Evolutionary conservation across 2,888 invertebrate species (phyloP).

Genomic region (Abscondita cerata): DNA sequence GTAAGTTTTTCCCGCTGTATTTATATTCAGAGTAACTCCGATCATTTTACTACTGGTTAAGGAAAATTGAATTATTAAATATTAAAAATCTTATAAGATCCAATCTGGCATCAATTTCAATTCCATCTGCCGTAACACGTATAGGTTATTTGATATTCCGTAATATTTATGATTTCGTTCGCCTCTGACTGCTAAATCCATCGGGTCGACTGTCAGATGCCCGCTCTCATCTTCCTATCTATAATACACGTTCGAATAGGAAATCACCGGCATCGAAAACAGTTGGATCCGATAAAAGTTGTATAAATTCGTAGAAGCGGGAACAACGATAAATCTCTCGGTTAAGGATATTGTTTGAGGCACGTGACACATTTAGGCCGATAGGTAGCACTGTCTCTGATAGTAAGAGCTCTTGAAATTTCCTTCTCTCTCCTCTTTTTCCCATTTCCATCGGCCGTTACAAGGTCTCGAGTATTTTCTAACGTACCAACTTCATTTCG

Average conservation of each 20-base stretch:
- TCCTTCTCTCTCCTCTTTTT: constrained; percentile 35
- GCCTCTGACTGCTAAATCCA: constrained; percentile 49
- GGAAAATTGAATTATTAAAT: constrained; percentile 31
- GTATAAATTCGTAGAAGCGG: constrained; percentile 53
- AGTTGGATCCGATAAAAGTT: constrained; percentile 54
- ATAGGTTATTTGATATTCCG: constrained; percentile 55
- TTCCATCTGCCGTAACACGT: constrained; percentile 35
- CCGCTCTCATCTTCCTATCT: constrained; percentile 44
- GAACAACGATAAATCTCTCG: constrained; percentile 51
- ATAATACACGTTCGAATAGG: constrained; percentile 49
- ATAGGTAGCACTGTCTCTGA: constrained; percentile 49
- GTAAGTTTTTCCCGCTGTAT: constrained; percentile 47
- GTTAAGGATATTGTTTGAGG: constrained; percentile 56
- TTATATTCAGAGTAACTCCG: constrained; percentile 10
- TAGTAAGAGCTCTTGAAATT: constrained; percentile 50
- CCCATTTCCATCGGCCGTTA: constrained; percentile 31
- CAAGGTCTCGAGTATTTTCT: constrained; percentile 24
- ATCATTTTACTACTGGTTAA: constrained; percentile 15
- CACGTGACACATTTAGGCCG: constrained; percentile 54
- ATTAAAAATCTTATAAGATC: constrained; percentile 32
- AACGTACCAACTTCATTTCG: constrained; percentile 26
- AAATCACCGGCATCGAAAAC: constrained; percentile 45
- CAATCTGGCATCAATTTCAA: constrained; percentile 35
- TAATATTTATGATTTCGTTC: constrained; percentile 55
- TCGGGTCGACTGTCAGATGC: constrained; percentile 47